Evolutionary conservation across 2,888 invertebrate genomes (phyloP).

Genomic region (Thymelicus acteon): DNA sequence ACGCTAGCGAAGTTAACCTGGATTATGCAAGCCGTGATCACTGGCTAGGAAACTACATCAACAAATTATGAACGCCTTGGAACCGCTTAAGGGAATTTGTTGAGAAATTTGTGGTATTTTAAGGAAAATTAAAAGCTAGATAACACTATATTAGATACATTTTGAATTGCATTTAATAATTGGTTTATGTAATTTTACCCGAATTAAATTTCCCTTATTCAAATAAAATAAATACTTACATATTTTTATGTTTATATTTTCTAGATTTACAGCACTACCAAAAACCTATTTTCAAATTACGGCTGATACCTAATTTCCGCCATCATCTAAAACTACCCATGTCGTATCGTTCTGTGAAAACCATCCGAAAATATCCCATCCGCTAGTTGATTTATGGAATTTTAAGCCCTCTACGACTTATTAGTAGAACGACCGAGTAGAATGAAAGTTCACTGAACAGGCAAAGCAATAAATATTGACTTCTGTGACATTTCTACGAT

Average conservation of each 20-base stretch:
- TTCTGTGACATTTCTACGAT: not conserved
- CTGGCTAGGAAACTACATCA: constrained; percentile 20
- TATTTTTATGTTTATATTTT: too few species aligned
- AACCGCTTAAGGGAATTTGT: not conserved
- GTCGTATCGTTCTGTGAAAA: constrained; percentile 1
- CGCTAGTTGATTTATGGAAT: not conserved
- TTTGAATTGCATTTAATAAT: too few species aligned
- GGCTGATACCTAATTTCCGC: not conserved
- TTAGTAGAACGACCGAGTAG: not conserved
- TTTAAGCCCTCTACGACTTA: constrained; percentile 2
- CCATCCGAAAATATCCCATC: constrained; percentile 4
- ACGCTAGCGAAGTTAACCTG: constrained; percentile 8
- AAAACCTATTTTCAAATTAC: too few species aligned
- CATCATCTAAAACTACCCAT: not conserved
- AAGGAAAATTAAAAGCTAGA: too few species aligned
- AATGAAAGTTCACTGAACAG: constrained; percentile 1
- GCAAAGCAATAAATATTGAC: not conserved
- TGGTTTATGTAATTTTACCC: too few species aligned
- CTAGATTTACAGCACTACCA: too few species aligned
- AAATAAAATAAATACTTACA: too few species aligned
- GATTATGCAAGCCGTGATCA: constrained; percentile 26
- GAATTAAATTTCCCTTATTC: too few species aligned
- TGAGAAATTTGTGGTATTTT: not conserved
- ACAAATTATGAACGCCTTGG: not conserved
- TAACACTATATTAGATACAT: too few species aligned